Percentiles rank a stretch among this genome's conserved stretches.
phyloP scores from a whole-genome alignment of 2,888 invertebrate species.

The Dryocosmus kuriphilus region DNA sequence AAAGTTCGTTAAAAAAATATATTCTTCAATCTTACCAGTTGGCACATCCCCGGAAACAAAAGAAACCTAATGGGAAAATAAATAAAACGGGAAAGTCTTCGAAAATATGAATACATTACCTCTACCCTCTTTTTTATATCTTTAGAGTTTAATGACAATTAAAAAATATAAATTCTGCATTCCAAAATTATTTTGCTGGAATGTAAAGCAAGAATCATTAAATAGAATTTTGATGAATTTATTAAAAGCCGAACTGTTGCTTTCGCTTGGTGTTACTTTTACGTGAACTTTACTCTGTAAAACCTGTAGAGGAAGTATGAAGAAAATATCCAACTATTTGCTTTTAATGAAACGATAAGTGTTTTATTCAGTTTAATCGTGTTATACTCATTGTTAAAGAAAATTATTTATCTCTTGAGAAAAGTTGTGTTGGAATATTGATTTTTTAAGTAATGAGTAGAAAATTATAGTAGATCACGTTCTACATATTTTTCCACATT shows the following conservation, averaged over 20 bases:
- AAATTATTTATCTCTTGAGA: no score
- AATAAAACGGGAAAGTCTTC: not conserved
- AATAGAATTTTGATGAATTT: not conserved
- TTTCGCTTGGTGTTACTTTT: not conserved
- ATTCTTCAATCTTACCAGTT: no score
- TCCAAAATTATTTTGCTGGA: not conserved
- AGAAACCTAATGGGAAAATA: not conserved
- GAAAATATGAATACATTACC: not conserved
- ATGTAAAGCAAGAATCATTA: not conserved
- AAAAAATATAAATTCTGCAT: not conserved
- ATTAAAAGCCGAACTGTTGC: not conserved
- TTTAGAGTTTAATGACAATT: not conserved
- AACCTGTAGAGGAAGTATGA: not conserved
- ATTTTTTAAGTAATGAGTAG: not conserved
- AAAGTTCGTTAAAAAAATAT: not conserved
- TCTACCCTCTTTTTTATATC: not conserved
- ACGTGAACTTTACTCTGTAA: not conserved
- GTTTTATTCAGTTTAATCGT: not conserved
- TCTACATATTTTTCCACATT: not conserved
- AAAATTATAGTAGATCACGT: not conserved
- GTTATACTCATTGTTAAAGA: not conserved
- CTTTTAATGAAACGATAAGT: not conserved
- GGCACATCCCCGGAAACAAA: not conserved
- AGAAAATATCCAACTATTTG: not conserved
- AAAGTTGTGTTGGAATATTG: not conserved